A percentile compares a stretch with the other conserved stretches of the same genome.
These are phyloP conservation scores for Phocides pigmalion DNA, from an alignment of 1,140 invertebrate genomes.

Conservation along the genomic window DNA sequence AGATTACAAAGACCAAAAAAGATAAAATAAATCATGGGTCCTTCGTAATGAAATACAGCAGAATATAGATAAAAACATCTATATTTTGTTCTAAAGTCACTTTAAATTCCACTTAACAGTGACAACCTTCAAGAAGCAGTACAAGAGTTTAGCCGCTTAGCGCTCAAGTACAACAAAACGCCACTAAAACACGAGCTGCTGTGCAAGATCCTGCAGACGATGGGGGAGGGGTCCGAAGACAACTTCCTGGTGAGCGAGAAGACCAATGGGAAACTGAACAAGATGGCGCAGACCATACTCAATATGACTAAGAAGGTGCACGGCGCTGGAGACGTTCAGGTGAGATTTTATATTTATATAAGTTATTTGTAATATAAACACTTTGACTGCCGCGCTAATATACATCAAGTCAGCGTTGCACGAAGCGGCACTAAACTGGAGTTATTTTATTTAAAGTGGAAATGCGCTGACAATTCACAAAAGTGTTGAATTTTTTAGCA, in stretches of 20 bases:
- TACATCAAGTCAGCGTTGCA: too few species aligned
- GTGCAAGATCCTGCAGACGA: slow-evolving; percentile 60
- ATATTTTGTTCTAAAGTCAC: too few species aligned
- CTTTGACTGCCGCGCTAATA: too few species aligned
- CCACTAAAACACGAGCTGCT: slow-evolving; percentile 85
- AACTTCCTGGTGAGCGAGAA: slow-evolving; percentile 55
- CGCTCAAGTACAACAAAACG: slow-evolving; percentile 75
- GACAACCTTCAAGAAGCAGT: slow-evolving; percentile 78
- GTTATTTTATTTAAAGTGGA: too few species aligned
- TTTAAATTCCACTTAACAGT: slow-evolving; percentile 46
- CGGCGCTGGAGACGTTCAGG: slow-evolving; percentile 68
- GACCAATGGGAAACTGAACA: slow-evolving; percentile 49
- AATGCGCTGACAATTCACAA: too few species aligned
- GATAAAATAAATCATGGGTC: too few species aligned
- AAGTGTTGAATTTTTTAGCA: too few species aligned
- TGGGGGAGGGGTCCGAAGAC: slow-evolving; percentile 62
- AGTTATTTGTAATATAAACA: too few species aligned
- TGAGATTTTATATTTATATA: slow-evolving; percentile 50
- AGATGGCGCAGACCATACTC: slow-evolving; percentile 72
- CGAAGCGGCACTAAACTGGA: too few species aligned
- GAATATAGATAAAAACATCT: too few species aligned
- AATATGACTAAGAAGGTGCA: slow-evolving; percentile 66
- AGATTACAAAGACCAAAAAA: too few species aligned
- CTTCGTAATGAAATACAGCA: too few species aligned
- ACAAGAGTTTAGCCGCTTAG: slow-evolving; percentile 67